A percentile compares a stretch with the other conserved stretches of the same genome.
Conservation (phyloP, 2,888 invertebrate genomes). For the Branchellion lobata region DNA sequence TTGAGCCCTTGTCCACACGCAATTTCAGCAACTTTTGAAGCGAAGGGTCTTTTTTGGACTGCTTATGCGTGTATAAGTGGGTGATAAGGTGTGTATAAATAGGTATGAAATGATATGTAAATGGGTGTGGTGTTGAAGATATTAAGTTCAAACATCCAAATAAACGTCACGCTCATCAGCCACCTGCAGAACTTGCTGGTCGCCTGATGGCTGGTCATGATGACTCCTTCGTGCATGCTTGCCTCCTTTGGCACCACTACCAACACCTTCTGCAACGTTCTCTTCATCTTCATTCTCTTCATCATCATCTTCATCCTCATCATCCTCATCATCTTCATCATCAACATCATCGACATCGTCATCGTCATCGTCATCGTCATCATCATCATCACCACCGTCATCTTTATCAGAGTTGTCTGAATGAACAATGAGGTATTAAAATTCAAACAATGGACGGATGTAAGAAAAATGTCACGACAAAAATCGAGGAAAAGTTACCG, state of each 20-base stretch:
- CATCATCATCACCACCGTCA: conserved; percentile 34
- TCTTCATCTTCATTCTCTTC: too few species aligned
- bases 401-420: conserved; percentile 33
- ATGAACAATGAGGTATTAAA: not conserved
- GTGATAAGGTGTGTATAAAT: too few species aligned
- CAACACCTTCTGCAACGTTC: too few species aligned
- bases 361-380: not conserved
- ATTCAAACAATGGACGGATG: not conserved
- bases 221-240: not conserved
- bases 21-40: not conserved
- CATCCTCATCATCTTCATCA: not conserved
- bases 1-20: not conserved
- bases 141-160: too few species aligned
- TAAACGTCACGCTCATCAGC: too few species aligned
- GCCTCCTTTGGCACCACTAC: not conserved
- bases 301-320: too few species aligned
- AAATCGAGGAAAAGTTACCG: not conserved
- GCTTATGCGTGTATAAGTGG: not conserved
- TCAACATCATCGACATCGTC: not conserved
- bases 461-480: too few species aligned
- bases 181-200: too few species aligned
- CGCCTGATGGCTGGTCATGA: not conserved
- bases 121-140: too few species aligned
- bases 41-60: not conserved
- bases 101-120: too few species aligned